Conservation (phyloP, 2,113 vertebrate species). For the Zosterops lateralis region DNA sequence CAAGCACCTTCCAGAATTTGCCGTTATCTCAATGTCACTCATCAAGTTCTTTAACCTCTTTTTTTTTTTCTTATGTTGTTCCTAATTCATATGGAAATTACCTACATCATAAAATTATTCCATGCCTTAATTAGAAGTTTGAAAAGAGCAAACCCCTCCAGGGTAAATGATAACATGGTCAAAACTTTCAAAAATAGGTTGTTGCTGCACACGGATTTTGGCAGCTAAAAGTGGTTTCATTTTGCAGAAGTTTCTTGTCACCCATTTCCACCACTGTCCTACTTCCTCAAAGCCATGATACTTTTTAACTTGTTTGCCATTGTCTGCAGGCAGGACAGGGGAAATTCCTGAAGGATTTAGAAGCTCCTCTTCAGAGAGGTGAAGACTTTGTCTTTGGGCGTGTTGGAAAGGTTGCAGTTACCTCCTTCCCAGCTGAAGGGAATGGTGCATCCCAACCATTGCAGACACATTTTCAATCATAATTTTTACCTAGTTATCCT, state of each 20-base stretch:
- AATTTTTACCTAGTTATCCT: not conserved
- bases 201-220: rapidly evolving
- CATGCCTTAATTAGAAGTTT: not conserved
- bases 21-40: not conserved
- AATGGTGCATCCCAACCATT: not conserved
- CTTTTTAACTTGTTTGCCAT: not conserved
- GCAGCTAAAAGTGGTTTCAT: not conserved
- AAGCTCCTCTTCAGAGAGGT: not conserved
- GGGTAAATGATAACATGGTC: not conserved
- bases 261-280: not conserved
- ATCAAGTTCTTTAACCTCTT: not conserved
- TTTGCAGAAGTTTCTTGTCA: constrained; percentile 2
- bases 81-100: not conserved
- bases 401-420: not conserved
- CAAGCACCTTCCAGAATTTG: not conserved
- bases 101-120: not conserved
- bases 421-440: not conserved
- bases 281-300: not conserved
- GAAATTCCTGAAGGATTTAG: not conserved
- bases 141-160: not conserved
- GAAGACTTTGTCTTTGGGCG: rapidly evolving
- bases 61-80: not conserved
- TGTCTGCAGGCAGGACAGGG: not conserved
- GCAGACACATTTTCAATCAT: not conserved
- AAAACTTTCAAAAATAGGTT: not conserved